Base-by-base conservation (phyloP, 2,888 invertebrate genomes). In the Tanypteryx hageni region DNA sequence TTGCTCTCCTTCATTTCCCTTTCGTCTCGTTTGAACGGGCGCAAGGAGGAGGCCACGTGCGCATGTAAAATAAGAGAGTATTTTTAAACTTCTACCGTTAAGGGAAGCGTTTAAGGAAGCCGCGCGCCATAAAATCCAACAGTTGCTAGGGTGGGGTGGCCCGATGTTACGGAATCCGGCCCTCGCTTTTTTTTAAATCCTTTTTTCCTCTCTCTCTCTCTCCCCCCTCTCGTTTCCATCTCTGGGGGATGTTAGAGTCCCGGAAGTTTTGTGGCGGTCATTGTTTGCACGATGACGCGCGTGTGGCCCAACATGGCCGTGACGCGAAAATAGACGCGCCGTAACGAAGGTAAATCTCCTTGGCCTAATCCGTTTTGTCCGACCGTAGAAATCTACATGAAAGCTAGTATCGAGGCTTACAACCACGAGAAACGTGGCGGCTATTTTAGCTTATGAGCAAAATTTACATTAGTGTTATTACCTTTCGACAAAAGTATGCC, bases 261-360 rank as follows among this genome's bases (percentile, higher is more conserved):
- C 76, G 76, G 76, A 76, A 76, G 76, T 76, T 76, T 76, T 27
- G 76, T 18, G 10, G 22, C 76, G 76, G 76, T 76, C 76, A 76
- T 76, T 76, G 76, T 76, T 27, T 27, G 76, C 76, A 16, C 27
- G 76, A 76, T 22, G 76, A 76, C 76, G 22, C 76, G 27, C 76
- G 76, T 76, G 76, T 27, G 76, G 9, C 76, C 44, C 76, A 76
- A 76, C 22, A 76, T 76, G 76, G 76, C 76, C 27, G 76, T 27
- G 27, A 5, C 76, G 76, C 76, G 22, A 27, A 76, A 76, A 76
- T 76, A 76, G 76, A 76, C n/a, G n/a, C n/a, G n/a, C n/a, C n/a
- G n/a, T n/a, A n/a, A n/a, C 76, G 76, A 10, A 76, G 8, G 76
- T 13, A 18, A 16, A 13, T 76, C 22, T 14, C 76, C 27, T 76